Evolutionary conservation across 2,888 invertebrate species (phyloP).

Genomic region (Rhyacophila evoluta): DNA sequence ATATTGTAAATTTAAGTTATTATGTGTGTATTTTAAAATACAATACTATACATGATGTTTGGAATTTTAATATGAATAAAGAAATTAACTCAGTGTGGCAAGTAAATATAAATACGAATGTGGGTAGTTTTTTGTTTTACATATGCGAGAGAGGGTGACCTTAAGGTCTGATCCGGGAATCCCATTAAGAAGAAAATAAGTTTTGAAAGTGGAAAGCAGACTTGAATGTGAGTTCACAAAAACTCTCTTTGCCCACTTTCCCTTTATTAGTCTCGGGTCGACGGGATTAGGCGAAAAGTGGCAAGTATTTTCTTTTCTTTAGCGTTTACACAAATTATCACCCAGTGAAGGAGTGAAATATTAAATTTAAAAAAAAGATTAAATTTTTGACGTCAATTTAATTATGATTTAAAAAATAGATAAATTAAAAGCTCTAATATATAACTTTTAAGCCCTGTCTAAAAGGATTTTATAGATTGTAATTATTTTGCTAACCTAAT

Average conservation of each 20-base stretch:
- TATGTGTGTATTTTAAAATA: too few relatives aligned
- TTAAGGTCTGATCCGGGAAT: slow-evolving; percentile 46
- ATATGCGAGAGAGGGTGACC: slow-evolving; percentile 32
- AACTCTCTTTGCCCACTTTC: slow-evolving; percentile 28
- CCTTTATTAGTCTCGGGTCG: slow-evolving; percentile 42
- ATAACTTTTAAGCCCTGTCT: too few relatives aligned
- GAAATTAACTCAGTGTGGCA: slow-evolving; percentile 2
- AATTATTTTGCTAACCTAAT: too few relatives aligned
- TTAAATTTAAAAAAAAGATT: too few relatives aligned
- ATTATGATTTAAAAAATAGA: too few relatives aligned
- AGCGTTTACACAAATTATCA: neutral
- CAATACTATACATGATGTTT: too few relatives aligned
- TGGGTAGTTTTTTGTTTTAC: neutral
- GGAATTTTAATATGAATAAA: neutral
- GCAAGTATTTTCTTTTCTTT: neutral
- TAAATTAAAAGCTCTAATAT: too few relatives aligned
- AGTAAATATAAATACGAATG: neutral
- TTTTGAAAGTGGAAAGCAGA: slow-evolving; percentile 28
- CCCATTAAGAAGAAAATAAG: slow-evolving; percentile 44
- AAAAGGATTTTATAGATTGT: too few relatives aligned
- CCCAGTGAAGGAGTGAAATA: neutral
- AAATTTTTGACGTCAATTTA: too few relatives aligned
- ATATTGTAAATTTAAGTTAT: too few relatives aligned
- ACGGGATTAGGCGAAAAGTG: slow-evolving; percentile 35
- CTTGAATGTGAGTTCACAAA: slow-evolving; percentile 40